Percentiles rank a stretch among this genome's conserved stretches.
Conservation (phyloP, 2,113 vertebrate genomes). For the Rhinichthys klamathensis region DNA sequence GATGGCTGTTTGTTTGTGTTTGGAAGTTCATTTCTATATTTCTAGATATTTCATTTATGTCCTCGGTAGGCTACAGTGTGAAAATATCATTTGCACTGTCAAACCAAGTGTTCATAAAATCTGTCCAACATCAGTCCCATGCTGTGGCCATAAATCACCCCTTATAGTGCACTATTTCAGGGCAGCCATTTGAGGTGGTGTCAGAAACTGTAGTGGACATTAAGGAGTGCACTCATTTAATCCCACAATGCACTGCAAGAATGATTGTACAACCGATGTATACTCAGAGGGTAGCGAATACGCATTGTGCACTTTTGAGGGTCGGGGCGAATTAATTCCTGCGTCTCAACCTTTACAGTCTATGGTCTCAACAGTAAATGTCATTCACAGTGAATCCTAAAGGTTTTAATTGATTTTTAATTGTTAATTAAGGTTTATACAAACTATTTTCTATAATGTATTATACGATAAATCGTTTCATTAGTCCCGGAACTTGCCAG, state of each 20-base stretch:
- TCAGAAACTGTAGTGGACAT: background rate
- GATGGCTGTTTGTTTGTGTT: background rate
- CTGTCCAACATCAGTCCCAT: background rate
- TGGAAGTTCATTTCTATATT: background rate
- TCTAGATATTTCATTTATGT: background rate
- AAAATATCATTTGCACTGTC: background rate
- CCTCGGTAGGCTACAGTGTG: background rate
- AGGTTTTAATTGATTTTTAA: background rate
- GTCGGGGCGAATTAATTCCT: too few relatives aligned
- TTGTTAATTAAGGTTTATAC: background rate
- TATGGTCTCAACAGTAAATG: background rate
- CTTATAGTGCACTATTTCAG: background rate
- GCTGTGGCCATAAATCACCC: background rate
- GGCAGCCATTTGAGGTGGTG: background rate
- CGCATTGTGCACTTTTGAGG: background rate
- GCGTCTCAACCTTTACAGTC: too few relatives aligned
- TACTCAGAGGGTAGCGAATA: background rate
- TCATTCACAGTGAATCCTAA: background rate
- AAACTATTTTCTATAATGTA: background rate
- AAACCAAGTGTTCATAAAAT: background rate
- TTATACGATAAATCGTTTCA: background rate
- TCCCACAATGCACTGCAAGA: background rate
- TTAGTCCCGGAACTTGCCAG: background rate
- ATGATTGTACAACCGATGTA: background rate
- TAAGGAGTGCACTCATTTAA: background rate